Conservation (phyloP, 2,888 invertebrate species). For the Monopis laevigella region DNA sequence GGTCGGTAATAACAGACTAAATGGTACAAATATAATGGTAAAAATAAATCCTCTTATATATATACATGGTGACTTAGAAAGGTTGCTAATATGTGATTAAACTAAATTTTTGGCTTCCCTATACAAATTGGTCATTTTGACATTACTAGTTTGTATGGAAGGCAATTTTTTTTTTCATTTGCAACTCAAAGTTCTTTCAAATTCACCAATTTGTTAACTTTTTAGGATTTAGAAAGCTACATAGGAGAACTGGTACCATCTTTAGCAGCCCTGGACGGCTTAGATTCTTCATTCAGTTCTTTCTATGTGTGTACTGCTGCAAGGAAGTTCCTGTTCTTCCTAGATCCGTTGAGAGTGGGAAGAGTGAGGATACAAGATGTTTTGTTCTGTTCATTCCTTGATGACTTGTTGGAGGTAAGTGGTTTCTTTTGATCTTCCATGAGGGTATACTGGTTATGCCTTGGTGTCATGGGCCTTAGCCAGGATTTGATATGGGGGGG, state of each 20-base stretch:
- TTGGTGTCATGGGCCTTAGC: no score
- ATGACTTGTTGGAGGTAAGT: conserved; percentile 85
- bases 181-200: no score
- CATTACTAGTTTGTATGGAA: no score
- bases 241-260: conserved; percentile 94
- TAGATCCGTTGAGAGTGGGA: conserved; percentile 89
- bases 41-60: no score
- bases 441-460: conserved; percentile 84
- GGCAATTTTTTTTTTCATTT: no score
- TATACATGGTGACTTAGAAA: no score
- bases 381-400: conserved; percentile 89
- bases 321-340: conserved; percentile 94
- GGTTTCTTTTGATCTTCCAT: conserved; percentile 49
- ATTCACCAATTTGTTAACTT: conserved; percentile 25
- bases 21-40: no score
- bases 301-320: conserved; percentile 98
- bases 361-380: conserved; percentile 92
- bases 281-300: conserved; percentile 93
- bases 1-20: no score
- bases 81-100: no score
- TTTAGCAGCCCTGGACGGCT: conserved; percentile 85
- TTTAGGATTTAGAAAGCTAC: conserved; percentile 92
- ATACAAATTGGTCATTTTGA: no score
- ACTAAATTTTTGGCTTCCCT: no score
- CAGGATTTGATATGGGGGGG: no score